Percentiles rank a stretch among this genome's conserved stretches.
These are phyloP conservation scores for Druceiella hillmani DNA, from an alignment of 2,888 invertebrate species.

Conservation along the genomic window DNA sequence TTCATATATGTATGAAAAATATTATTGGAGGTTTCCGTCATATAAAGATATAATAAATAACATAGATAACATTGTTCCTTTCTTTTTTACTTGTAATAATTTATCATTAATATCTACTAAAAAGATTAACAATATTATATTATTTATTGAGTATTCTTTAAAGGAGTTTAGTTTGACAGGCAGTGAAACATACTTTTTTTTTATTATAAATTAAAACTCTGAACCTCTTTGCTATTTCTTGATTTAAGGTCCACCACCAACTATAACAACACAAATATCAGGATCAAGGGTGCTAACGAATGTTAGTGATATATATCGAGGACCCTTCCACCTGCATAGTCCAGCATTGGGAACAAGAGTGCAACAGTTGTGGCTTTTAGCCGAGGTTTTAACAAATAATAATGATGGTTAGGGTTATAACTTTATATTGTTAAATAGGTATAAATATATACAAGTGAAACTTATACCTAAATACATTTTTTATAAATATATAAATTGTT, in stretches of 20 bases:
- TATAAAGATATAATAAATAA: no score
- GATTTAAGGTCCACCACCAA: constrained; percentile 67
- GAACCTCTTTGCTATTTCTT: background rate
- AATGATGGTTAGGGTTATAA: constrained; percentile 75
- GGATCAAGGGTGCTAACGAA: constrained; percentile 54
- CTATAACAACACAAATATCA: constrained; percentile 59
- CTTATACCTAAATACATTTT: no score
- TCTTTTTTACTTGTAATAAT: constrained; percentile 2
- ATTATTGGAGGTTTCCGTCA: no score
- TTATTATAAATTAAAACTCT: constrained; percentile 1
- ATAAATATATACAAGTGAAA: background rate
- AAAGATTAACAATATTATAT: background rate
- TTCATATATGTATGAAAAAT: no score
- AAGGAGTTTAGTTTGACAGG: background rate
- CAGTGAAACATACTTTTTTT: background rate
- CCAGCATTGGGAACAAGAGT: constrained; percentile 83
- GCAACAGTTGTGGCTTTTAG: constrained; percentile 91
- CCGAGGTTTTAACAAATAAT: constrained; percentile 77
- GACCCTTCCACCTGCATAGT: constrained; percentile 83
- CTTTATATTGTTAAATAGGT: background rate
- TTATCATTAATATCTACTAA: background rate
- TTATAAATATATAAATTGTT: no score
- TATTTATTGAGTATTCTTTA: constrained; percentile 10
- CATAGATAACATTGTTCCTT: no score
- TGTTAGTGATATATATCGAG: constrained; percentile 59